Conservation (phyloP, 2,113 vertebrate species). For the human region GRCh38 chrX:54012001-54012500, state of each 20-base stretch:
- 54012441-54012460: conserved; percentile 23
- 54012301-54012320: conserved; percentile 38
- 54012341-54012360: conserved; percentile 52
- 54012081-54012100: conserved; percentile 24
- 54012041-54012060: conserved; percentile 45
- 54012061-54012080: conserved; percentile 41
- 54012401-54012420: conserved; percentile 48
- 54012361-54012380: conserved; percentile 16
- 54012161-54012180: conserved; percentile 17
- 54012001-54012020: conserved; percentile 16
- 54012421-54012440: conserved; percentile 44
- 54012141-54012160: conserved; percentile 4
- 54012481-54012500: conserved; percentile 35
- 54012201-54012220: not conserved
- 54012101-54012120: not conserved
- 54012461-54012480: not conserved
- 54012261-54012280: not conserved
- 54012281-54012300: conserved; percentile 52
- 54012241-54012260: conserved; percentile 41
- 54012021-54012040: conserved; percentile 5
- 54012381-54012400: conserved; percentile 20
- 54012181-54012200: not conserved
- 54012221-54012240: conserved; percentile 39
- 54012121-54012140: conserved; percentile 27
- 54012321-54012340: conserved; percentile 12